Base-by-base conservation (phyloP, 1,140 invertebrate genomes). In the Bombus pyrosoma region DNA sequence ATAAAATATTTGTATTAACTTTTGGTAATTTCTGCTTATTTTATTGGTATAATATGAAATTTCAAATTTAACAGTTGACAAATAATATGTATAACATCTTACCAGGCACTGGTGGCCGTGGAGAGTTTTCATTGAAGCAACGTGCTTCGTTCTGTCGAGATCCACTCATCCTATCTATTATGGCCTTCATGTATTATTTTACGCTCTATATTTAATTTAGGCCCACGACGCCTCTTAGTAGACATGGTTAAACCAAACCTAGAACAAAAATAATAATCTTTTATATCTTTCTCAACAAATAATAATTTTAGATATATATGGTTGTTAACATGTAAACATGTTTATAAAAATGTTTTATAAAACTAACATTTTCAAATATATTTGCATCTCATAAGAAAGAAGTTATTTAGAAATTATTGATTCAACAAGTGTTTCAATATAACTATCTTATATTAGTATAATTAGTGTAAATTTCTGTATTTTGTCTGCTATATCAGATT, bases 51-150 rank as follows among this genome's bases (percentile, higher is more conserved):
- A 34, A 5, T 59, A 73, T 4, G 28, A 15, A 25, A 59, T 15
- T 28, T 34, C 18, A 15, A 41, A 25, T 72, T 22, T 32, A 34
- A 15, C 25, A 43, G 10, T 43, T 41, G 10, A 47, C 6, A 74
- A 28, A 62, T 64, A 41, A 59, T 47, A 57, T 28, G 9, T 34
- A 37, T 87, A 43, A 57, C 77, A 77, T 87, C 87, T 93, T 92
- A 95, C 95, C 95, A 93, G 95, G 95, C 89, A 96, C 95, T 83
- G 95, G 95, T 87, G 95, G 95, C 92, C 95, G 94, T 81, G 95
- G 95, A 93, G 95, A 95, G 91, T 96, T 96, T 90, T 96, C 95
- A 93, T 95, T 95, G 94, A 96, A 96, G 92, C 93, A 94, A 89
- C 94, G 94, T 87, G 92, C 92, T 95, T 95, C 94, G 89, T 91